Conservation (phyloP, 2,113 vertebrate genomes). For the Pycnonotus jocosus region DNA sequence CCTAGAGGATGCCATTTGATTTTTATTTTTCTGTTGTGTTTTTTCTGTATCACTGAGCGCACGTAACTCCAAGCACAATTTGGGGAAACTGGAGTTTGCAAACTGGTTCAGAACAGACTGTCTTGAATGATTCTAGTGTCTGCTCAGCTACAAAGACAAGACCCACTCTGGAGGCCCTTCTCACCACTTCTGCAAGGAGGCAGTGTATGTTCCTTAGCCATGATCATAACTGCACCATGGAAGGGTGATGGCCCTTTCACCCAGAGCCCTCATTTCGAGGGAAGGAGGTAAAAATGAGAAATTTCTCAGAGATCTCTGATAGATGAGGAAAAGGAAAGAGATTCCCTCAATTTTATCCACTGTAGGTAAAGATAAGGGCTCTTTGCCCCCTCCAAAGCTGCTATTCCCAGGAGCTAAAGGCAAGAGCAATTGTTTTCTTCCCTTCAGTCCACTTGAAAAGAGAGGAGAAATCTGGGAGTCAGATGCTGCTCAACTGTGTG, state of each 20-base stretch:
- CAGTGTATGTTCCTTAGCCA: background rate
- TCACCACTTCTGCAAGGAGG: background rate
- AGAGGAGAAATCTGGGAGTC: background rate
- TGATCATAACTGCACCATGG: background rate
- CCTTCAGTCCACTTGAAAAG: background rate
- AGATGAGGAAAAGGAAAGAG: background rate
- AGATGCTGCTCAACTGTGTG: background rate
- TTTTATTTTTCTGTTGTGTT: background rate
- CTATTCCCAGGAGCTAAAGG: background rate
- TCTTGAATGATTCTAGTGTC: background rate
- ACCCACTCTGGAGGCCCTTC: background rate
- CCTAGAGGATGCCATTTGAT: background rate
- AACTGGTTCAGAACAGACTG: background rate
- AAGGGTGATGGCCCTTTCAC: background rate
- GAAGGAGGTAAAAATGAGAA: background rate
- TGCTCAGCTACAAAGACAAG: background rate
- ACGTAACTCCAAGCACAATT: background rate
- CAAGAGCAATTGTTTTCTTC: background rate
- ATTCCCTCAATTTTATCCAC: background rate
- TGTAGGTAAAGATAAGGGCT: background rate
- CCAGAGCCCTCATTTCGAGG: background rate
- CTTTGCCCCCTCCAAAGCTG: background rate
- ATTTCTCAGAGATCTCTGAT: background rate
- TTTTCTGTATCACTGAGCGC: background rate
- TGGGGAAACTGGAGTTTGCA: background rate